Evolutionary conservation across 2,888 invertebrate genomes (phyloP), one percentile per base, ranked within the genome.

Genomic region (Papilio elwesi): DNA sequence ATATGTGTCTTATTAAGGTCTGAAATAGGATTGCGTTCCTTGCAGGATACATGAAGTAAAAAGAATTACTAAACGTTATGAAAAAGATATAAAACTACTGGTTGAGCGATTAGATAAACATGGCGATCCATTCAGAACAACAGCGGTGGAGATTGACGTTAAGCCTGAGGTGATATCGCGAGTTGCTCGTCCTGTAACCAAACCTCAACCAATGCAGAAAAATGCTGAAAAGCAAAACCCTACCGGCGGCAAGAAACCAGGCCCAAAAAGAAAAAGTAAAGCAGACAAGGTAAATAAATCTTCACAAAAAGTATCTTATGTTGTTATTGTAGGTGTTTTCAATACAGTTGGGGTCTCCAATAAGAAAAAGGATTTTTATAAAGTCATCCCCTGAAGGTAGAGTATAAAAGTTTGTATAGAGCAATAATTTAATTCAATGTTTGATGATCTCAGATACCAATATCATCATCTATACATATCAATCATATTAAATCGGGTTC

Each of bases 31-130:
- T 59, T 71, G 57, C 49, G 76, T 79, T 78, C 77, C 67, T 91
- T 91, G 73, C 85, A 94, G 97, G 83, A 96, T 96, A 86, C 96
- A 96, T 83, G 95, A 95, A 86, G 95, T 96, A 26, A 95, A 96
- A 82, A 96, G 95, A 90, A 94, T 96, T 73, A 94, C 96, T 0
- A 95, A 95, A 82, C 94, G 95, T 13, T 95, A 95, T 75, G 93
- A 95, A 77, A 96, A 96, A 86, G 96, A 96, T 83, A 95, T 96
- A 65, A 95, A 95, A 84, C 94, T 96, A 82, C 88, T 97, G 78
- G 95, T 96, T 79, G 95, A 96, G 78, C 94, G 96, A 73, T 88
- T 97, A 77, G 96, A 96, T 84, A 94, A 93, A 76, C 95, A 96
- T 89, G 95, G 95, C 55, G 97, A 97, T 88, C 95, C 94, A 66